These are phyloP conservation scores for Ataeniobius toweri DNA, from an alignment of 2,797 vertebrate species.

Conservation along the genomic window DNA sequence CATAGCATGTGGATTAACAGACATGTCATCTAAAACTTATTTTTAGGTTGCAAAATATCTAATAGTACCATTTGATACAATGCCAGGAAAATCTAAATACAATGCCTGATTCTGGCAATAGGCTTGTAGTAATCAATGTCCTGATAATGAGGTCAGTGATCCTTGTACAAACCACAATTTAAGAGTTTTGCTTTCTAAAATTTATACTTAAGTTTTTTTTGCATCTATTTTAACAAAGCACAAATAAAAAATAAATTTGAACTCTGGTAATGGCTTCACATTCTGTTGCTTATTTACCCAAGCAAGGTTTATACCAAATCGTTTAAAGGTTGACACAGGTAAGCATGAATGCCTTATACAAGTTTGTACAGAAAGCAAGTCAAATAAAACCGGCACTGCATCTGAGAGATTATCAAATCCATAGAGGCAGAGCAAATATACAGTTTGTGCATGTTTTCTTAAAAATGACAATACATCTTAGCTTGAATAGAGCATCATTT, in stretches of 20 bases:
- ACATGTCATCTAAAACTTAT: too few species aligned
- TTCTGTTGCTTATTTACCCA: background rate
- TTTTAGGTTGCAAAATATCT: too few species aligned
- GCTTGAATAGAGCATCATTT: slow-evolving; percentile 37
- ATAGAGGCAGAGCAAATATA: slow-evolving; percentile 16
- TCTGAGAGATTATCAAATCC: slow-evolving; percentile 24
- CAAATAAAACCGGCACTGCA: slow-evolving; percentile 3
- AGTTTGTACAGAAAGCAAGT: slow-evolving; percentile 6
- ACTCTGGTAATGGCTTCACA: background rate
- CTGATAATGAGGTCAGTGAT: background rate
- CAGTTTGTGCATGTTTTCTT: slow-evolving; percentile 29
- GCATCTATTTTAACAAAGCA: background rate
- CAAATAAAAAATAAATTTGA: background rate
- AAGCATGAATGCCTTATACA: slow-evolving; percentile 1
- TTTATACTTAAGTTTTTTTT: background rate
- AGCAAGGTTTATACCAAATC: background rate
- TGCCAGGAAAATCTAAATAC: too few species aligned
- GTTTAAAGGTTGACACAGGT: background rate
- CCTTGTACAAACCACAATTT: background rate
- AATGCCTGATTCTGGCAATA: too few species aligned
- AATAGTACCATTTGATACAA: too few species aligned
- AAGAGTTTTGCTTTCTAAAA: background rate
- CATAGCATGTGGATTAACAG: too few species aligned
- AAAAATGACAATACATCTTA: slow-evolving; percentile 39
- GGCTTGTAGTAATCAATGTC: too few species aligned